Conservation (phyloP, 2,113 vertebrate species). For the Microcebus murinus region DNA sequence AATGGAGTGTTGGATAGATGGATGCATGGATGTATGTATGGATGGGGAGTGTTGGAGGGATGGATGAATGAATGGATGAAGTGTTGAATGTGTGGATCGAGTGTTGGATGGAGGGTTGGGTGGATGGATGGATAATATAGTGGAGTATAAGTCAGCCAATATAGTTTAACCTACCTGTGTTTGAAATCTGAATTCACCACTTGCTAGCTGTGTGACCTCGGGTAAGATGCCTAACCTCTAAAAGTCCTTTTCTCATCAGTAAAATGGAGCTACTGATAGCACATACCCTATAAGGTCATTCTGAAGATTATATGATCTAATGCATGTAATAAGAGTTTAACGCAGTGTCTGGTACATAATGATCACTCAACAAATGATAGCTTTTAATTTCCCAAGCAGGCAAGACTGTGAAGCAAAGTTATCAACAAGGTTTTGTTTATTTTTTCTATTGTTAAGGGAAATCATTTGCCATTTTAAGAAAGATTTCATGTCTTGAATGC, state of each 20-base stretch:
- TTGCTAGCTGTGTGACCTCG: not conserved
- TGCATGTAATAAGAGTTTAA: not conserved
- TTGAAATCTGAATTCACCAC: not conserved
- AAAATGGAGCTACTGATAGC: not conserved
- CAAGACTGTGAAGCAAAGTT: not conserved
- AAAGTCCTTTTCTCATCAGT: not conserved
- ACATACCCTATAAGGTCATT: not conserved
- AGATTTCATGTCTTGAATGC: not conserved
- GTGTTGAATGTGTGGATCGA: not conserved
- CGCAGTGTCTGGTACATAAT: not conserved
- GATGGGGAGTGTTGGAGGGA: not conserved
- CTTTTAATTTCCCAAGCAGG: not conserved
- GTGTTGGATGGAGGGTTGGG: too few relatives aligned
- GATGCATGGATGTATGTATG: not conserved
- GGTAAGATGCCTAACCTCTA: not conserved
- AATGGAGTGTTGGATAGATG: not conserved
- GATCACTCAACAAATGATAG: not conserved
- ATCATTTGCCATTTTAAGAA: not conserved
- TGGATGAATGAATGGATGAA: not conserved
- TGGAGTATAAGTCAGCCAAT: not conserved
- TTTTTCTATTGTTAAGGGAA: slow-evolving; percentile 15
- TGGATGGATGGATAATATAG: not conserved
- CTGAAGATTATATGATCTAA: not conserved
- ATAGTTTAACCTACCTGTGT: not conserved
- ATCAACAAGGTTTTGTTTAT: not conserved